phyloP scores from a whole-genome alignment of 1,140 invertebrate genomes.

The Alviniconcha marisindica region DNA sequence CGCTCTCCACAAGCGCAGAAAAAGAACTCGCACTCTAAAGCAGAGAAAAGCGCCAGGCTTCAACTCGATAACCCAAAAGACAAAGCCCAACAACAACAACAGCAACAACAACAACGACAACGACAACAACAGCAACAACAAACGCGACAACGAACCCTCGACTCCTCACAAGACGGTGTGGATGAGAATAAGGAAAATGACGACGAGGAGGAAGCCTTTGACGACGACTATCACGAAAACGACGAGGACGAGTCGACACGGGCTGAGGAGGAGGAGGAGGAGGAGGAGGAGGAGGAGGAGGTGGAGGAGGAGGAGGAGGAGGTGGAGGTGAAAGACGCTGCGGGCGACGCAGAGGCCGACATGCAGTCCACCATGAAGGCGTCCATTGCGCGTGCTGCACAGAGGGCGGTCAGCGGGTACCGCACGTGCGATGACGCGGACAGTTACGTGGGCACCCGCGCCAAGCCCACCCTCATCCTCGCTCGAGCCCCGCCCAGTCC shows the following conservation, averaged over 20 bases:
- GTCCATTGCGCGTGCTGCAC: slow-evolving; percentile 10
- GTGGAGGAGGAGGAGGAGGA: background rate
- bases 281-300: background rate
- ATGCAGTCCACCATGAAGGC: background rate
- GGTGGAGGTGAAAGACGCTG: background rate
- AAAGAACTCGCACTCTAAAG: too few relatives aligned
- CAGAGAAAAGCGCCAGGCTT: background rate
- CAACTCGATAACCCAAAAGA: background rate
- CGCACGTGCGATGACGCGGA: slow-evolving; percentile 29
- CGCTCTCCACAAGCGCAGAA: background rate
- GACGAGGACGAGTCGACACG: background rate
- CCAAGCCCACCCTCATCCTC: slow-evolving; percentile 25
- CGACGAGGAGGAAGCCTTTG: background rate
- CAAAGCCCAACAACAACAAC: background rate
- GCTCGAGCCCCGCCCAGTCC: slow-evolving; percentile 29
- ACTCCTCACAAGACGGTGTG: background rate
- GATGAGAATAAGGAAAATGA: background rate
- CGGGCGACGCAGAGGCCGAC: background rate
- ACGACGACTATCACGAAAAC: background rate
- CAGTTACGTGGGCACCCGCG: slow-evolving; percentile 17
- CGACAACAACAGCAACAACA: background rate
- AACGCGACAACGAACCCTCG: too few relatives aligned
- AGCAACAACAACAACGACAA: background rate
- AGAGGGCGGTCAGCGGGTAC: slow-evolving; percentile 29
- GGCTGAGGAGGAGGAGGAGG: background rate